phyloP scores from a whole-genome alignment of 2,113 vertebrate species.

The Pimephales promelas region DNA sequence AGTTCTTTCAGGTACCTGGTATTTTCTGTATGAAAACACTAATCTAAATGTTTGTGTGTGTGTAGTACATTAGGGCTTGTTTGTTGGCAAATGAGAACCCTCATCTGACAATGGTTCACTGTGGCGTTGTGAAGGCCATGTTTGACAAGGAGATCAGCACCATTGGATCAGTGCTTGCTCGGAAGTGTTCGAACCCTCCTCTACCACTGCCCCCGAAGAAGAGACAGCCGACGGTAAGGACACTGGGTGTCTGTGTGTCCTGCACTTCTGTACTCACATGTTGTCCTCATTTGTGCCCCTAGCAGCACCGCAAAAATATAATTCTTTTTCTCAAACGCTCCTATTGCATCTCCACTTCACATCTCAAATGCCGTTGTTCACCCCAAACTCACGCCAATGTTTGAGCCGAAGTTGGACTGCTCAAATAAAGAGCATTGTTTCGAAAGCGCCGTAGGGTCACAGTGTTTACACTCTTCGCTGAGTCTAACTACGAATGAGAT shows the following conservation, averaged over 20 bases:
- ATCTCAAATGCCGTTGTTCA: neutral
- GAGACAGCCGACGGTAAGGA: conserved; percentile 79
- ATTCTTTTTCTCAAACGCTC: neutral
- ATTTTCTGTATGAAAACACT: neutral
- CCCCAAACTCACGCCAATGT: neutral
- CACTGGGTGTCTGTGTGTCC: neutral
- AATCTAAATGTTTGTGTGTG: neutral
- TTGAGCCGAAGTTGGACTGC: neutral
- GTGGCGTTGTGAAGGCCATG: conserved; percentile 84
- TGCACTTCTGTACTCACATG: neutral
- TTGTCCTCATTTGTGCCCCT: neutral
- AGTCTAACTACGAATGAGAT: neutral
- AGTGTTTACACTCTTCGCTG: neutral
- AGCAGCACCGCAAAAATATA: neutral
- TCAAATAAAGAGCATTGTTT: neutral
- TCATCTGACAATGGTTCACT: conserved; percentile 89
- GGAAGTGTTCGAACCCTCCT: conserved; percentile 87
- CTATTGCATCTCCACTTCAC: neutral
- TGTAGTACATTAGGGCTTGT: conserved; percentile 88
- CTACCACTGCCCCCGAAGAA: conserved; percentile 94
- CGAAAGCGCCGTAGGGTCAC: neutral
- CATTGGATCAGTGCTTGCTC: conserved; percentile 84
- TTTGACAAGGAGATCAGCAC: conserved; percentile 90
- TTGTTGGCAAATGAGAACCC: conserved; percentile 85
- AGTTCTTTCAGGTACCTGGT: neutral